Evolutionary conservation across 2,797 vertebrate species (phyloP).

Genomic region (Australoheros facetus): DNA sequence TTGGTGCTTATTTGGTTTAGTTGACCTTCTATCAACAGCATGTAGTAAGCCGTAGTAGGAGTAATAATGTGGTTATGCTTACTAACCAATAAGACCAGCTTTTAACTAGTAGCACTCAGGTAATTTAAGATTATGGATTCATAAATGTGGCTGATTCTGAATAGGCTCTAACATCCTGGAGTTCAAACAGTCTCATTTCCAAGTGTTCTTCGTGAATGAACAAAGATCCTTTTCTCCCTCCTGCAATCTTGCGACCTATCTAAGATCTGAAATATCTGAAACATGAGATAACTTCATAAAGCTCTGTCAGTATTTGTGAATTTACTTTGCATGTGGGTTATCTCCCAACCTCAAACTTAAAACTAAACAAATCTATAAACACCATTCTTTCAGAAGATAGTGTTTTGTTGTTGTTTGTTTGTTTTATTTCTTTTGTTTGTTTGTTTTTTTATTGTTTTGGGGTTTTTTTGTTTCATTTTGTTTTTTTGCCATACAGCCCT

Average conservation of each 20-base stretch:
- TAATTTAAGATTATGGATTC: not conserved
- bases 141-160: constrained; percentile 12
- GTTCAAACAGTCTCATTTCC: constrained; percentile 8
- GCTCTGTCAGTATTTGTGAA: constrained; percentile 29
- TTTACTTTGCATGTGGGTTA: constrained; percentile 19
- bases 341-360: constrained; percentile 3
- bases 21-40: not conserved
- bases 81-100: not conserved
- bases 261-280: constrained; percentile 32
- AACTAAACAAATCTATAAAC: not conserved
- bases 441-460: too few relatives aligned
- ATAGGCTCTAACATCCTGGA: not conserved
- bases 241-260: not conserved
- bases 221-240: constrained; percentile 39
- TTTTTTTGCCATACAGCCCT: constrained; percentile 3
- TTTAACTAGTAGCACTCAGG: not conserved
- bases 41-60: not conserved
- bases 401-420: too few relatives aligned
- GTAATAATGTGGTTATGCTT: not conserved
- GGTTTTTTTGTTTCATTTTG: not conserved
- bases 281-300: constrained; percentile 40
- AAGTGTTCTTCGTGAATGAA: constrained; percentile 28
- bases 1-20: not conserved
- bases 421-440: too few relatives aligned
- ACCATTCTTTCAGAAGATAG: too few relatives aligned